Percentiles rank a stretch among this genome's conserved stretches.
Evolutionary conservation across 2,113 vertebrate genomes (phyloP).

Genomic region (Sturnus vulgaris): DNA sequence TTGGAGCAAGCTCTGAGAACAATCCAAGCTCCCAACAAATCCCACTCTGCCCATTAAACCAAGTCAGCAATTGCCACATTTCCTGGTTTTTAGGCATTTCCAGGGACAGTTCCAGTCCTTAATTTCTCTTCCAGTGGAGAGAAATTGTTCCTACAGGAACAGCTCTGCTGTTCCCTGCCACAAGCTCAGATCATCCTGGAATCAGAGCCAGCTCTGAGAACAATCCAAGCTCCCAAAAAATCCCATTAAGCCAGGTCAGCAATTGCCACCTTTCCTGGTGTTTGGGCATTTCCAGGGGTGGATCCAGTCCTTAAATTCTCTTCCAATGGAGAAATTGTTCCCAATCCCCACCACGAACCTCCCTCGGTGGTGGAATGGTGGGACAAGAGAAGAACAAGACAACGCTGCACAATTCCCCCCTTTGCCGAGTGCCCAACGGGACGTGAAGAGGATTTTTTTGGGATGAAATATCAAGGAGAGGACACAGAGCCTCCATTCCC

Average conservation of each 20-base stretch:
- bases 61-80: background rate
- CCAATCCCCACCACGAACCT: background rate
- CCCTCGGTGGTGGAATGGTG: fast-evolving
- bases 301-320: background rate
- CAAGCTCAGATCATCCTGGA: too few relatives aligned
- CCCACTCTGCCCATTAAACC: too few relatives aligned
- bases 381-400: background rate
- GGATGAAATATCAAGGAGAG: fast-evolving
- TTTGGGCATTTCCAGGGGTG: background rate
- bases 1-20: fast-evolving
- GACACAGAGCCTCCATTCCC: background rate
- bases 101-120: background rate
- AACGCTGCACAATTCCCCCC: fast-evolving
- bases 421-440: fast-evolving
- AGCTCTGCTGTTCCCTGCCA: background rate
- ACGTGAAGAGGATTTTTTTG: fast-evolving
- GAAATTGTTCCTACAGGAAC: background rate
- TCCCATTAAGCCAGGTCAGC: background rate
- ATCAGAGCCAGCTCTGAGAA: fast-evolving
- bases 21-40: background rate
- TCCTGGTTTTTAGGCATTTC: background rate
- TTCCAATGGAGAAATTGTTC: background rate
- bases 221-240: background rate
- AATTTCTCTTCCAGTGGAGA: background rate
- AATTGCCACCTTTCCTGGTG: background rate